Evolutionary conservation across 1,140 invertebrate genomes (phyloP), one percentile per base, ranked within the genome.

Genomic region (Agraylea sexmaculata): DNA sequence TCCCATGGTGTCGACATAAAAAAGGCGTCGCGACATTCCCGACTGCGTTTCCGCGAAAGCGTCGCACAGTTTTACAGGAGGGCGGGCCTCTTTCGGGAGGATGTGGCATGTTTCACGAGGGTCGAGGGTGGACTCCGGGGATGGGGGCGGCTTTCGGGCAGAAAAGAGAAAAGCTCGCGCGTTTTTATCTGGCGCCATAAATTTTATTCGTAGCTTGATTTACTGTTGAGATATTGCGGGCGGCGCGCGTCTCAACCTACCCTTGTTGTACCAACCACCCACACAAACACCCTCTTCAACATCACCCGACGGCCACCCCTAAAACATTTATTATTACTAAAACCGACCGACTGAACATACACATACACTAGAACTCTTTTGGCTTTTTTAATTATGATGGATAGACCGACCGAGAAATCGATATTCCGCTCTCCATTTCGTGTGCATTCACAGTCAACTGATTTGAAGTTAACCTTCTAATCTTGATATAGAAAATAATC

Each of bases 201-300:
- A 68, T 68, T 68, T 68, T 68, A 68, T 68, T 68, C 65, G 65
- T 64, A 66, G 63, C 65, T 64, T 68, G 65, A 68, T 68, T 68
- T 68, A 68, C 62, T 64, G 65, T 64, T 57, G 59, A 68, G 65
- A 68, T 68, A 66, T 62, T 60, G 42, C 56, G 59, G 59, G 59
- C 59, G 57, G 62, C 60, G 60, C 62, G 60, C 60, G 56, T 59
- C 59, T 57, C 61, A 54, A 58, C 55, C 53, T 53, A 56, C 58
- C 57, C 59, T 62, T 59, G 60, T 55, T 60, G 62, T n/a, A n/a
- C n/a, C n/a, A n/a, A n/a, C n/a, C n/a, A n/a, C 39, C 31, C 39
- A n/a, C 3, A 12, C n/a, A n/a, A n/a, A n/a, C n/a, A n/a, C n/a
- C n/a, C n/a, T n/a, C 31, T 19, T 8, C 30, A 15, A 8, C 28